These are phyloP conservation scores for Heterocephalus glaber DNA, from an alignment of 2,113 vertebrate genomes.

Conservation along the genomic window DNA sequence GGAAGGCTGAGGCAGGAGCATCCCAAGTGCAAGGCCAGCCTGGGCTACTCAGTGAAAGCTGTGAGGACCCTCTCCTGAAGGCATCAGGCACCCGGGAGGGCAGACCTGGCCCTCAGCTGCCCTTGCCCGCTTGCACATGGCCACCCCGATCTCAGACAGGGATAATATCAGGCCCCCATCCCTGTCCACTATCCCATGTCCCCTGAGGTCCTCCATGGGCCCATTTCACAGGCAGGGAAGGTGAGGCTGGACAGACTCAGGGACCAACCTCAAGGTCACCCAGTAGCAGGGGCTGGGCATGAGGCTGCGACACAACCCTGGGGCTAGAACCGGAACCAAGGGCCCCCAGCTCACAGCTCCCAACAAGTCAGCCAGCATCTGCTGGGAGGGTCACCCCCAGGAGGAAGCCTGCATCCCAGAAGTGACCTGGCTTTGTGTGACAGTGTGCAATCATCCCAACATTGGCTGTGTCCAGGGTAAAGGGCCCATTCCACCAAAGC, in stretches of 20 bases:
- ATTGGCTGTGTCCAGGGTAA: neutral
- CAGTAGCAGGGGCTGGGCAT: neutral
- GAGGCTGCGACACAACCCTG: neutral
- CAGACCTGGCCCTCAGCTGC: neutral
- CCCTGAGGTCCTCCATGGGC: neutral
- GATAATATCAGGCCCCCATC: neutral
- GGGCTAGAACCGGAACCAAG: neutral
- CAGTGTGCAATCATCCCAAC: neutral
- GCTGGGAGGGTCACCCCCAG: neutral
- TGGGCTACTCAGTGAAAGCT: neutral
- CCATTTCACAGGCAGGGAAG: neutral
- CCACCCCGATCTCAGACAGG: neutral
- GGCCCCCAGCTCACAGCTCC: neutral
- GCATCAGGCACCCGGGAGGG: neutral
- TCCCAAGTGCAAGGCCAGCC: neutral
- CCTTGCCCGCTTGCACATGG: neutral
- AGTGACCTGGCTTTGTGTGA: neutral
- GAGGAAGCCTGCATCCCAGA: neutral
- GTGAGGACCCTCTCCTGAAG: neutral
- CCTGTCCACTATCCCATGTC: neutral
- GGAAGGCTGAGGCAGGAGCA: neutral
- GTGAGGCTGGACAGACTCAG: neutral
- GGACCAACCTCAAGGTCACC: neutral
- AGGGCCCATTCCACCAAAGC: neutral
- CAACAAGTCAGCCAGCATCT: neutral